Evolutionary conservation across 2,888 invertebrate genomes (phyloP), one percentile per base, ranked within the genome.

Genomic region (Sacculina carcini): DNA sequence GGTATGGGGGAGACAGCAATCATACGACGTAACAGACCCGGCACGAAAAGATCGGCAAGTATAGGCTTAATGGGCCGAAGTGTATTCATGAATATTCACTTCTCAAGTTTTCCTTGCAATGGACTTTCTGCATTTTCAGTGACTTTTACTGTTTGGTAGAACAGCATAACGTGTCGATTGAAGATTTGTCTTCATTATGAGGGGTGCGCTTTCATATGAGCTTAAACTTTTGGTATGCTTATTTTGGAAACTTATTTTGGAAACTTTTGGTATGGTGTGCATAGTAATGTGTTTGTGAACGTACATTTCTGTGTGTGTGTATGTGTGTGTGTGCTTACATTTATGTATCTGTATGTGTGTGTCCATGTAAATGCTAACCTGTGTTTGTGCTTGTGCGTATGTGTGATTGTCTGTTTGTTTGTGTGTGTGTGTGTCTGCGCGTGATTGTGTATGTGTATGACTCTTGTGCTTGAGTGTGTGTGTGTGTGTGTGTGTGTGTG

Each of bases 361-460:
- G 31, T n/a, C 12, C 5, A 31, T 31, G 10, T 48, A 1, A 12
- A 29, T 16, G 5, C 16, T 4, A 16, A 1, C 12, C 9, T 31
- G 3, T 1, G 2, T 38, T 34, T 49, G 26, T n/a, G 24, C 36
- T 14, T 49, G 26, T 21, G 21, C 34, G 49, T 5, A 16, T 14
- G 10, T 36, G 26, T 9, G 16, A 38, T 4, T 26, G 1, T n/a
- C 58, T 92, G 89, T n/a, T n/a, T n/a, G n/a, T n/a, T n/a, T n/a
- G n/a, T n/a, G n/a, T n/a, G n/a, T n/a, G n/a, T n/a, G n/a, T n/a
- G n/a, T n/a, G n/a, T n/a, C n/a, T n/a, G n/a, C n/a, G n/a, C n/a
- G n/a, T 29, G n/a, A n/a, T 19, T 47, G 29, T 47, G 29, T 19
- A 29, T 28, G 19, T 21, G 31, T 31, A 5, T 21, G 19, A n/a